Evolutionary conservation across 2,888 invertebrate species (phyloP).

Genomic region (Pristionchus entomophagus): DNA sequence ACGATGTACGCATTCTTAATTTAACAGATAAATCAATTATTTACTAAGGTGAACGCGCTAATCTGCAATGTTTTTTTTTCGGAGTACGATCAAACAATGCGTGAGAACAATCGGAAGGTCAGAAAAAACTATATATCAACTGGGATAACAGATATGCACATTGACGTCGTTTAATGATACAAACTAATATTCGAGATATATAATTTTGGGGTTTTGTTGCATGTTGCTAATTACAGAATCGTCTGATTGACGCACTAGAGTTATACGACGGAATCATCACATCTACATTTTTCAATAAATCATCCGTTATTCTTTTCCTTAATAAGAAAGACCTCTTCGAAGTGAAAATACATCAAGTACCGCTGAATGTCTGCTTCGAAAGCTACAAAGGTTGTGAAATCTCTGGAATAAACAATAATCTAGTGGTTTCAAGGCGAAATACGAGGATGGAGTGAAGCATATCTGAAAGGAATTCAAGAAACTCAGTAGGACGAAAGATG

Average conservation of each 20-base stretch:
- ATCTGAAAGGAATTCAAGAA: constrained; percentile 55
- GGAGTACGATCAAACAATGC: constrained; percentile 69
- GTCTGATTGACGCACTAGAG: constrained; percentile 69
- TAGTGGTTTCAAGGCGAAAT: constrained; percentile 58
- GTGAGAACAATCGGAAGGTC: constrained; percentile 67
- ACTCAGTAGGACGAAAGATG: neutral
- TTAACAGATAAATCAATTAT: neutral
- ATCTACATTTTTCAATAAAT: constrained; percentile 61
- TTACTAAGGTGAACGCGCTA: constrained; percentile 57
- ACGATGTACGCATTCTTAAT: constrained; percentile 58
- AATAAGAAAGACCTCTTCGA: constrained; percentile 73
- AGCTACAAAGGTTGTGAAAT: constrained; percentile 59
- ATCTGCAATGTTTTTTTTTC: constrained; percentile 70
- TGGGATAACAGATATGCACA: no score
- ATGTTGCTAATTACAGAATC: constrained; percentile 68
- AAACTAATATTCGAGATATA: no score
- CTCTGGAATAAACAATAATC: neutral
- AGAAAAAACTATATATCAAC: no score
- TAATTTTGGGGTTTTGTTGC: no score
- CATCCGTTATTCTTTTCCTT: constrained; percentile 72
- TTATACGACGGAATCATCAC: constrained; percentile 66
- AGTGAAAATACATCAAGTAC: constrained; percentile 65
- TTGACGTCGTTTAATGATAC: no score
- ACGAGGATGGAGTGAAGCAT: constrained; percentile 58
- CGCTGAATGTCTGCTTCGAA: constrained; percentile 59